Evolutionary conservation across 2,797 vertebrate genomes (phyloP).

Genomic region (Chelon labrosus): DNA sequence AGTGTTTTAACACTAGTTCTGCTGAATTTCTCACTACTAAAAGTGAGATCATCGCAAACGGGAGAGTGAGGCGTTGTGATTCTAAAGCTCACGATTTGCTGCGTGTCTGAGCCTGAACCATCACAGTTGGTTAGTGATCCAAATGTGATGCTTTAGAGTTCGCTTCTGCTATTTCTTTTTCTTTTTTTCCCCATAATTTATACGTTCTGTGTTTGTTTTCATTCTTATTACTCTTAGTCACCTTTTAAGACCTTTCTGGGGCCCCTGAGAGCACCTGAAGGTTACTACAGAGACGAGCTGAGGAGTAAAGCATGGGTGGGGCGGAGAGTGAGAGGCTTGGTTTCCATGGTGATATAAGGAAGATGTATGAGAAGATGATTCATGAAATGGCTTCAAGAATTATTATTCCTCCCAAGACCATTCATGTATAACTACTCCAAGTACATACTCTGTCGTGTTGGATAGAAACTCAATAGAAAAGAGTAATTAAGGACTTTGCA

Average conservation of each 20-base stretch:
- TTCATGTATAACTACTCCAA: too few species aligned
- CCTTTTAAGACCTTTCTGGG: conserved; percentile 7
- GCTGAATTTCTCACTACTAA: conserved; percentile 3
- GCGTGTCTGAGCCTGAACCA: too few species aligned
- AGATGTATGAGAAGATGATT: conserved; percentile 7
- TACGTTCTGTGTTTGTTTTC: conserved; percentile 9
- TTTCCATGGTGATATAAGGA: conserved; percentile 40
- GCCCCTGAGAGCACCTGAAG: conserved; percentile 24
- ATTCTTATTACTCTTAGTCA: conserved; percentile 1
- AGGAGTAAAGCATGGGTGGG: not conserved
- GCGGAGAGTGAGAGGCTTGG: conserved; percentile 2
- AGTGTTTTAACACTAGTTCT: not conserved
- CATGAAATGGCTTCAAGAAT: conserved; percentile 2
- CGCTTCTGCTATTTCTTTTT: too few species aligned
- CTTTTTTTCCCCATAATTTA: not conserved
- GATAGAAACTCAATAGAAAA: too few species aligned
- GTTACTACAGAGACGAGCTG: conserved; percentile 30
- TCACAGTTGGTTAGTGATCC: too few species aligned
- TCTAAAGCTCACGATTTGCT: too few species aligned
- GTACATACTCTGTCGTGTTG: too few species aligned
- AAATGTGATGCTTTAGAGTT: too few species aligned
- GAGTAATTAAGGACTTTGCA: too few species aligned
- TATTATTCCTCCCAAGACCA: too few species aligned
- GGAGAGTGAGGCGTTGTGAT: too few species aligned
- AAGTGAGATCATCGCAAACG: conserved; percentile 13